A percentile compares a stretch with the other conserved stretches of the same genome.
Conservation (phyloP, 2,797 vertebrate species). For the Chelonia mydas region DNA sequence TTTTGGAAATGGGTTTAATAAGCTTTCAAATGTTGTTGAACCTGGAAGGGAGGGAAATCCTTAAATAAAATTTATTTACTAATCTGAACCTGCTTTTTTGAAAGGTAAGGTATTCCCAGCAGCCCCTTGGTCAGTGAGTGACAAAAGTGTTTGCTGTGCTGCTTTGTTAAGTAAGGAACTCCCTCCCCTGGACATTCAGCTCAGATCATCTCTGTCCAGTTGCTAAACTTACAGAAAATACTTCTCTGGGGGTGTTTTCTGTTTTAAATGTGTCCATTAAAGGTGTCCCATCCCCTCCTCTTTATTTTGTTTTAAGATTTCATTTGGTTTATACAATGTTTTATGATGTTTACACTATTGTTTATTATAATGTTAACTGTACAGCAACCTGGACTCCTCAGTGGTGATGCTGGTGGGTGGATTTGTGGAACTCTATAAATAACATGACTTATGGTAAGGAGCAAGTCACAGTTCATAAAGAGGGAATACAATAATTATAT, state of each 20-base stretch:
- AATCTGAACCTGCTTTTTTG: background rate
- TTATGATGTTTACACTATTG: background rate
- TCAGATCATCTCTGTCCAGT: background rate
- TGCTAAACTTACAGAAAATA: background rate
- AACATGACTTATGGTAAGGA: background rate
- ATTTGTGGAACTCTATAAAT: background rate
- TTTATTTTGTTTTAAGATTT: background rate
- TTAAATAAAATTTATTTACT: background rate
- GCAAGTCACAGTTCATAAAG: background rate
- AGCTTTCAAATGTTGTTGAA: background rate
- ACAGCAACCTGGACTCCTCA: background rate
- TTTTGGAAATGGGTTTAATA: background rate
- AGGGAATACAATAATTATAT: background rate
- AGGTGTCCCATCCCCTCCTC: background rate
- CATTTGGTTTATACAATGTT: background rate
- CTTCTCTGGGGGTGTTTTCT: background rate
- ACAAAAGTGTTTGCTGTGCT: background rate
- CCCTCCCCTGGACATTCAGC: background rate
- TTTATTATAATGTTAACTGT: background rate
- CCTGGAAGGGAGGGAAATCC: background rate
- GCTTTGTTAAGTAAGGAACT: background rate
- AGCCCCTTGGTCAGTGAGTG: background rate
- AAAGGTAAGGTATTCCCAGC: fast-evolving
- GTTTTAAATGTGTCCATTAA: background rate
- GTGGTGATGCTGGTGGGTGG: background rate